A percentile compares a stretch with the other conserved stretches of the same genome.
Conservation (phyloP, 2,797 vertebrate genomes). For the Danionella dracula region DNA sequence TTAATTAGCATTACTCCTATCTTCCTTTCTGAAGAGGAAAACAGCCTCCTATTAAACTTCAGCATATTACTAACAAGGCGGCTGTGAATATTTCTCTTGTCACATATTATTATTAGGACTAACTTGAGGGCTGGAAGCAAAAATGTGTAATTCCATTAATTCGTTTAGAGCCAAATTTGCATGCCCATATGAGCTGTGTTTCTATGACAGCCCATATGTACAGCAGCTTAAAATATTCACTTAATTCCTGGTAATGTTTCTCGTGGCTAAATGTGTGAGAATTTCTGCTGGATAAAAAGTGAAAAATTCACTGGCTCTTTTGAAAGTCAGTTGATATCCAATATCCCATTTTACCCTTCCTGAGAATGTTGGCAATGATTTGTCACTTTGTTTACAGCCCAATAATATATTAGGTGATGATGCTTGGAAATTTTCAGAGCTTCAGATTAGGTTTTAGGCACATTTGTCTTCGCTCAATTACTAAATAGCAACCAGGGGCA, state of each 20-base stretch:
- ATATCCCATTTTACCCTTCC: slow-evolving; percentile 49
- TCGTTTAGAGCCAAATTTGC: slow-evolving; percentile 5
- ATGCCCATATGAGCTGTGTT: slow-evolving; percentile 23
- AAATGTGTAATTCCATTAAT: slow-evolving; percentile 26
- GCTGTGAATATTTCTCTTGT: neutral
- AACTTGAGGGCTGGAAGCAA: slow-evolving; percentile 11
- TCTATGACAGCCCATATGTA: slow-evolving; percentile 28
- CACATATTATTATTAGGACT: slow-evolving; percentile 8
- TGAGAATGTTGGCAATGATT: slow-evolving; percentile 40
- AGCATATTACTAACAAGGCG: slow-evolving; percentile 4
- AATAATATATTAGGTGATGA: slow-evolving; percentile 53
- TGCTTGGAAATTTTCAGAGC: slow-evolving; percentile 49
- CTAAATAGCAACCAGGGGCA: slow-evolving; percentile 54
- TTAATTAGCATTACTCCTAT: neutral
- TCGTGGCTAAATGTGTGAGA: slow-evolving; percentile 39
- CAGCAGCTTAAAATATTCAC: slow-evolving; percentile 25
- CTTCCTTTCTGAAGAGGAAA: neutral
- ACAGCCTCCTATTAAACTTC: slow-evolving; percentile 3
- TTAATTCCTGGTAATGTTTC: slow-evolving; percentile 10
- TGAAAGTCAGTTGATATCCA: slow-evolving; percentile 65
- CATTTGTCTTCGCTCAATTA: slow-evolving; percentile 59
- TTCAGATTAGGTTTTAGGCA: slow-evolving; percentile 56
- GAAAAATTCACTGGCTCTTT: slow-evolving; percentile 71
- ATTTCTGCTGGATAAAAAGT: too few relatives aligned
- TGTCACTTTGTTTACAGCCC: slow-evolving; percentile 58